phyloP scores from a whole-genome alignment of 2,888 invertebrate genomes.

The Drosophila pseudotalamancana region DNA sequence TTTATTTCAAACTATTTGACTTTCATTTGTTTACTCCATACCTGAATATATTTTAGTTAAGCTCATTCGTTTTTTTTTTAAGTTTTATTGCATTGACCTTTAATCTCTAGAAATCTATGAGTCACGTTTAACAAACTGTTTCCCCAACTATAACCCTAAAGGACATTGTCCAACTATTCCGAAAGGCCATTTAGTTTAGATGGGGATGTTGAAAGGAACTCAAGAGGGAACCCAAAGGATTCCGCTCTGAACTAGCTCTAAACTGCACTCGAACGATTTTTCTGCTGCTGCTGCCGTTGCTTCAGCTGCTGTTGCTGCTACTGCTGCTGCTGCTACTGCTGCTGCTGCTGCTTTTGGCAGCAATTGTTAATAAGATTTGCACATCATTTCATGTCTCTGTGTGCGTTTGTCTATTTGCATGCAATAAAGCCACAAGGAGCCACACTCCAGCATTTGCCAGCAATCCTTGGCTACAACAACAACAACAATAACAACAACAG shows the following conservation, averaged over 20 bases:
- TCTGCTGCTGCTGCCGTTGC: no score
- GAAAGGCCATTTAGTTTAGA: slow-evolving; percentile 26
- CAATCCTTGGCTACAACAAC: slow-evolving; percentile 1
- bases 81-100: no score
- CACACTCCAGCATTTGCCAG: slow-evolving; percentile 17
- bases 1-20: neutral
- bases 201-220: neutral
- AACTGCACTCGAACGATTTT: slow-evolving; percentile 40
- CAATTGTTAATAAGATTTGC: slow-evolving; percentile 79
- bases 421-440: slow-evolving; percentile 69
- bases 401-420: slow-evolving; percentile 61
- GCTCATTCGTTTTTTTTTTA: no score
- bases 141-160: neutral
- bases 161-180: slow-evolving; percentile 21
- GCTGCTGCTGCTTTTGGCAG: slow-evolving; percentile 64
- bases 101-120: slow-evolving; percentile 2
- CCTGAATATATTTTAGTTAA: no score
- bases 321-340: slow-evolving; percentile 52
- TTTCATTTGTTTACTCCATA: no score
- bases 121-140: slow-evolving; percentile 5
- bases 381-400: slow-evolving; percentile 76
- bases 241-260: slow-evolving; percentile 8
- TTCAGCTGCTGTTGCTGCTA: no score
- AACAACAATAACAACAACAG: neutral
- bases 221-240: slow-evolving; percentile 19